phyloP scores from a whole-genome alignment of 2,888 invertebrate species.

The Beris chalybata region DNA sequence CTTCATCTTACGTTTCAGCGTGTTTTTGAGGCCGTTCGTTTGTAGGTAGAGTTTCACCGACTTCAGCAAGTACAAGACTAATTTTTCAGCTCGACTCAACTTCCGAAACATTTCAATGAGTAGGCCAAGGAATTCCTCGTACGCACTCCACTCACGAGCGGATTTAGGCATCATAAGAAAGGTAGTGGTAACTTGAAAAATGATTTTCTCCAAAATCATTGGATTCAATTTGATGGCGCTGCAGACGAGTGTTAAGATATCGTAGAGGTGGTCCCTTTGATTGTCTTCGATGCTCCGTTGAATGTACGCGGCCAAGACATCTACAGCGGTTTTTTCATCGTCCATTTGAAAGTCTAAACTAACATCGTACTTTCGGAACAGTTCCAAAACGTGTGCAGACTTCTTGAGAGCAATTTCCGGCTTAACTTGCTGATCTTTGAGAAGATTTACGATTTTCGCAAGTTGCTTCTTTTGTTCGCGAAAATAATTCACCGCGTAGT shows the following conservation, averaged over 20 bases:
- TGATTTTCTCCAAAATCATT: conserved; percentile 48
- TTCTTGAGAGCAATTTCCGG: conserved; percentile 40
- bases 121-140: conserved; percentile 48
- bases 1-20: conserved; percentile 39
- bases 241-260: conserved; percentile 48
- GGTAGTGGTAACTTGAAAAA: conserved; percentile 47
- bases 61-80: conserved; percentile 49
- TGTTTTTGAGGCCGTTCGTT: conserved; percentile 39
- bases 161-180: conserved; percentile 47
- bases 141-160: conserved; percentile 42
- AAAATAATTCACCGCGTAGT: conserved; percentile 15
- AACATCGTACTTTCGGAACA: conserved; percentile 49
- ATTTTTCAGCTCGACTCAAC: conserved; percentile 50
- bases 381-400: conserved; percentile 44
- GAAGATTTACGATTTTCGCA: conserved; percentile 33
- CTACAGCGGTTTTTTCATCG: background rate
- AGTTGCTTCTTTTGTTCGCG: background rate
- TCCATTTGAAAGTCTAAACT: conserved; percentile 42
- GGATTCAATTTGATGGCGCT: conserved; percentile 51
- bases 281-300: conserved; percentile 35
- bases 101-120: conserved; percentile 52
- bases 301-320: conserved; percentile 42
- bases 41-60: conserved; percentile 46
- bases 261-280: conserved; percentile 41
- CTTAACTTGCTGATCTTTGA: background rate